A percentile compares a stretch with the other conserved stretches of the same genome.
Conservation (phyloP, 1,140 invertebrate genomes). For the Lordiphosa stackelbergi region DNA sequence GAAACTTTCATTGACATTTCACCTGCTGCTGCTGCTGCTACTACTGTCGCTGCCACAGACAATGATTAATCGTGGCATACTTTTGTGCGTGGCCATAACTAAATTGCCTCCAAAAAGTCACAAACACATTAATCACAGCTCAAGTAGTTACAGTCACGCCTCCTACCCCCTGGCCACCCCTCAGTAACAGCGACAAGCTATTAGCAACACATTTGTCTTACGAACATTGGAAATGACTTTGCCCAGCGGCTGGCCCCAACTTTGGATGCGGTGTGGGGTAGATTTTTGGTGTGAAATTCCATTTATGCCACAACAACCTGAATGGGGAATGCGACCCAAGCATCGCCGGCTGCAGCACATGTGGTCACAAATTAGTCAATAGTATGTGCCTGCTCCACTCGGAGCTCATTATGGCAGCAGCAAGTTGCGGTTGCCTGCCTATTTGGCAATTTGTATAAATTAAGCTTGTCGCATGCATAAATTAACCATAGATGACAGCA, state of each 20-base stretch:
- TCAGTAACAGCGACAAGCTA: conserved; percentile 65
- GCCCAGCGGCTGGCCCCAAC: background rate
- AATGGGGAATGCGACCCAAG: conserved; percentile 48
- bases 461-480: conserved; percentile 53
- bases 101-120: conserved; percentile 56
- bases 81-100: conserved; percentile 29
- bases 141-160: conserved; percentile 35
- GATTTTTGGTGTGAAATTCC: conserved; percentile 50
- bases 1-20: conserved; percentile 37
- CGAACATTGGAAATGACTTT: conserved; percentile 43
- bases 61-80: conserved; percentile 56
- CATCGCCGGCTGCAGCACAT: conserved; percentile 52
- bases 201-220: conserved; percentile 74
- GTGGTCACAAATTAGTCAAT: conserved; percentile 72
- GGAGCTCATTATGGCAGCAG: conserved; percentile 50
- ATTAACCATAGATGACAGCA: conserved; percentile 32
- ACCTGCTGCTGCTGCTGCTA: conserved; percentile 36
- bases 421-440: conserved; percentile 28
- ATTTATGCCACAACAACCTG: conserved; percentile 46
- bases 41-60: conserved; percentile 28
- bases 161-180: background rate
- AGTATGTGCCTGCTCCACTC: conserved; percentile 24
- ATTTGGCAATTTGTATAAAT: conserved; percentile 65
- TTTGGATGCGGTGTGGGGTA: background rate
- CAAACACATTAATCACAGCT: conserved; percentile 62